Conservation (phyloP, 2,113 vertebrate genomes). For the Ciconia maguari region DNA sequence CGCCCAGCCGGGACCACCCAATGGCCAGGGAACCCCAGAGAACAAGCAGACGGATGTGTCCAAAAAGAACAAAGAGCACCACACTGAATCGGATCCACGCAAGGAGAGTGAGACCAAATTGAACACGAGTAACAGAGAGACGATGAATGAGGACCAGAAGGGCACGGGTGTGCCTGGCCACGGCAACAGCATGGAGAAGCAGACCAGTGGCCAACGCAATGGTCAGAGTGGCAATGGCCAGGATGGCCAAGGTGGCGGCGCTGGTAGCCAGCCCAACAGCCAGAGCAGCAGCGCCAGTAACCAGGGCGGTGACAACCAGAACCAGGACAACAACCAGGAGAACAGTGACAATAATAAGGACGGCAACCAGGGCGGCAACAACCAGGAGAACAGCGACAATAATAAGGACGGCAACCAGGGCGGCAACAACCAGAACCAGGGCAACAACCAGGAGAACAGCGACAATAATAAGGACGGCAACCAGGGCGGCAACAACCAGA, state of each 20-base stretch:
- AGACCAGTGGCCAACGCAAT: not conserved
- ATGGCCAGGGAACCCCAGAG: fast-evolving
- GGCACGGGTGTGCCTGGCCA: fast-evolving
- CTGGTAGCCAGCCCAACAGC: too few relatives aligned
- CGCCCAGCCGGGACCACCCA: fast-evolving
- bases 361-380: not conserved
- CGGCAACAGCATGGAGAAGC: fast-evolving
- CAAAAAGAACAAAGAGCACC: fast-evolving
- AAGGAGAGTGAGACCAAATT: fast-evolving
- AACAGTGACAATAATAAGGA: too few relatives aligned
- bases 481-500: too few relatives aligned
- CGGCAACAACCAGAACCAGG: too few relatives aligned
- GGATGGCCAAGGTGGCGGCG: not conserved
- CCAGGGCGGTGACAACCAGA: too few relatives aligned
- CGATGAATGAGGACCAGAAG: fast-evolving
- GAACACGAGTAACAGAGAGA: fast-evolving
- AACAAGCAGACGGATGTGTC: fast-evolving
- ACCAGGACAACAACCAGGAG: too few relatives aligned
- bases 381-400: too few relatives aligned
- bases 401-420: too few relatives aligned
- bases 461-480: too few relatives aligned
- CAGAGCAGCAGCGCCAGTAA: too few relatives aligned
- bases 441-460: too few relatives aligned
- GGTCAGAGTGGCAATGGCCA: too few relatives aligned
- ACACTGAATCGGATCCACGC: fast-evolving